Percentiles rank a stretch among this genome's conserved stretches.
Conservation (phyloP, 2,797 vertebrate genomes). For the Gila robusta region DNA sequence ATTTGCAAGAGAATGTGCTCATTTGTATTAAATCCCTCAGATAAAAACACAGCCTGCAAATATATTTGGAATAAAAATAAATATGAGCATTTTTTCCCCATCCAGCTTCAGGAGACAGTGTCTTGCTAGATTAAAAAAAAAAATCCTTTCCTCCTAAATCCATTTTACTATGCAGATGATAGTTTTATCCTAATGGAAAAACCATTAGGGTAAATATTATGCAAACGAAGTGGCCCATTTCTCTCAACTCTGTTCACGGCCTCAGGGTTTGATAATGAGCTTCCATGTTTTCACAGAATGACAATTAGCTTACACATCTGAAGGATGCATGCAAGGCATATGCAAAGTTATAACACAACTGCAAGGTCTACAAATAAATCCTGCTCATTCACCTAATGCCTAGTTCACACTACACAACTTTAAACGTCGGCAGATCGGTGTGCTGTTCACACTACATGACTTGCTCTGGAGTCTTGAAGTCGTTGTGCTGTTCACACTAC, state of each 20-base stretch:
- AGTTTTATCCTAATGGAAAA: slow-evolving; percentile 80
- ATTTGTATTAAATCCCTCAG: slow-evolving; percentile 22
- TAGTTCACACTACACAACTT: no score
- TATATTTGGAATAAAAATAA: slow-evolving; percentile 31
- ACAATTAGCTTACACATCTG: slow-evolving; percentile 69
- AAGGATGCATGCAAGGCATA: slow-evolving; percentile 53
- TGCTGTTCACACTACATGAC: no score
- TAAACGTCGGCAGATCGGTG: no score
- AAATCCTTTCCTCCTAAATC: slow-evolving; percentile 65
- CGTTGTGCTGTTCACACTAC: no score
- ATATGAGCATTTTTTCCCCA: not conserved
- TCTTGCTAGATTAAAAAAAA: slow-evolving; percentile 62
- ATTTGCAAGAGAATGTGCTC: not conserved
- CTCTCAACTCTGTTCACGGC: slow-evolving; percentile 74
- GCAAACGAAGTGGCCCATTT: slow-evolving; percentile 76
- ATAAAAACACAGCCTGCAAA: slow-evolving; percentile 11
- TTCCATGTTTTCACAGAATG: slow-evolving; percentile 76
- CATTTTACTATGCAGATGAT: slow-evolving; percentile 80
- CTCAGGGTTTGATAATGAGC: slow-evolving; percentile 76
- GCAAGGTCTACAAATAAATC: slow-evolving; percentile 30
- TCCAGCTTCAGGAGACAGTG: slow-evolving; percentile 53
- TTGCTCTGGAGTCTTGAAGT: no score
- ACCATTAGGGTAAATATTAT: slow-evolving; percentile 81
- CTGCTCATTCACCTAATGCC: slow-evolving; percentile 1
- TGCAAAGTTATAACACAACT: slow-evolving; percentile 45